Evolutionary conservation across 1,140 invertebrate genomes (phyloP).

Genomic region (Pogonomyrmex californicus): DNA sequence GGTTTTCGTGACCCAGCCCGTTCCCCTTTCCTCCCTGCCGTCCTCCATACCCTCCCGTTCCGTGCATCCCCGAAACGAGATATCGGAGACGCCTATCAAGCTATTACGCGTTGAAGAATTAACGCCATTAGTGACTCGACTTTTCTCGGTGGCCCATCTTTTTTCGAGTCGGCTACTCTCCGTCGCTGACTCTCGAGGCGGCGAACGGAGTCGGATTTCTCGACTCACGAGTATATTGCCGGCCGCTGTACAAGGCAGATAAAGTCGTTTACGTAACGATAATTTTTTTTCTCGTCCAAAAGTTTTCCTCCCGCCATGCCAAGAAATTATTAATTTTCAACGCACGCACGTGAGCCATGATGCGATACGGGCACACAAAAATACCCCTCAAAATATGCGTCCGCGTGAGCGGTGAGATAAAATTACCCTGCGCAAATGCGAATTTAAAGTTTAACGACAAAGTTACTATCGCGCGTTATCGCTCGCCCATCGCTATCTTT

Average conservation of each 20-base stretch:
- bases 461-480: neutral
- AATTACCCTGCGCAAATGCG: neutral
- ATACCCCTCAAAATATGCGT: neutral
- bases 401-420: neutral
- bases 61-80: conserved; percentile 64
- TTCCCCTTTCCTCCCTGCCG: neutral
- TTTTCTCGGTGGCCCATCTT: conserved; percentile 55
- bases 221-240: conserved; percentile 2
- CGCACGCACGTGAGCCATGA: conserved; percentile 11
- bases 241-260: neutral
- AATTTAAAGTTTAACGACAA: neutral
- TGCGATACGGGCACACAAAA: neutral
- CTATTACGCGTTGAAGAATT: conserved; percentile 80
- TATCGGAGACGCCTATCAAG: conserved; percentile 73
- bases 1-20: conserved; percentile 59
- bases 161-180: conserved; percentile 65
- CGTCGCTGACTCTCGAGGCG: conserved; percentile 39
- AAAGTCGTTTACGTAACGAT: conserved; percentile 32
- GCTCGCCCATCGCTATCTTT: neutral
- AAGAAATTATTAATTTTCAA: conserved; percentile 39
- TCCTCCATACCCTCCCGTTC: conserved; percentile 18
- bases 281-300: neutral
- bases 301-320: neutral
- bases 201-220: conserved; percentile 28
- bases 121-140: conserved; percentile 78